A percentile compares a stretch with the other conserved stretches of the same genome.
Evolutionary conservation across 23 tunicate genomes (phyloP).

Genomic region (Ciona savignyi): DNA sequence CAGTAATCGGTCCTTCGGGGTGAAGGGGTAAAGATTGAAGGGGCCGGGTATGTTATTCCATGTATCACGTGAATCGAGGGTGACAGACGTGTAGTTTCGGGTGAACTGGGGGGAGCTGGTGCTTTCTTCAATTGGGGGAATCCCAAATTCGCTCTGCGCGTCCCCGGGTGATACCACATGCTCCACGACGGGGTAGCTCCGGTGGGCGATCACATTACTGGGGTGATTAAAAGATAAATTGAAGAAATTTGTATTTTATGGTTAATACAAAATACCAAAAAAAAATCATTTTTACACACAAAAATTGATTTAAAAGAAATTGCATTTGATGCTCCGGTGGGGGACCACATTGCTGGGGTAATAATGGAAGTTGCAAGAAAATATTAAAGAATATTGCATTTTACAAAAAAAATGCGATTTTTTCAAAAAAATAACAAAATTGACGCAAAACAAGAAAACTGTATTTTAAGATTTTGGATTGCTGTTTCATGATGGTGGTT

Average conservation of each 20-base stretch:
- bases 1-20: constrained; percentile 54
- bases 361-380: too few species aligned
- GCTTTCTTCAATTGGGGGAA: constrained; percentile 72
- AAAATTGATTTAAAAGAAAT: too few species aligned
- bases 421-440: too few species aligned
- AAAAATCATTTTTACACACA: not conserved
- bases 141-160: constrained; percentile 86
- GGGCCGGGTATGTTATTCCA: constrained; percentile 92
- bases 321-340: too few species aligned
- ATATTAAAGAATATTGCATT: too few species aligned
- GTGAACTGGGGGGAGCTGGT: constrained; percentile 40
- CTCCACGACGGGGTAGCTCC: constrained; percentile 22
- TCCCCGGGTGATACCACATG: constrained; percentile 83
- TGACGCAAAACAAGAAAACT: too few species aligned
- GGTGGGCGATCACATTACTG: constrained; percentile 28
- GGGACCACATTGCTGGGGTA: too few species aligned
- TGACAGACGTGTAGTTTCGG: constrained; percentile 56
- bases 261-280: not conserved
- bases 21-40: constrained; percentile 55
- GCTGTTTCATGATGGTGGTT: too few species aligned
- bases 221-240: too few species aligned
- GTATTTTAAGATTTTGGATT: too few species aligned
- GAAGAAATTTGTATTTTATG: not conserved
- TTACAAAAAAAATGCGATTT: too few species aligned
- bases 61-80: constrained; percentile 33